Evolutionary conservation across 2,888 invertebrate species (phyloP).

Genomic region (Ochropleura plecta): DNA sequence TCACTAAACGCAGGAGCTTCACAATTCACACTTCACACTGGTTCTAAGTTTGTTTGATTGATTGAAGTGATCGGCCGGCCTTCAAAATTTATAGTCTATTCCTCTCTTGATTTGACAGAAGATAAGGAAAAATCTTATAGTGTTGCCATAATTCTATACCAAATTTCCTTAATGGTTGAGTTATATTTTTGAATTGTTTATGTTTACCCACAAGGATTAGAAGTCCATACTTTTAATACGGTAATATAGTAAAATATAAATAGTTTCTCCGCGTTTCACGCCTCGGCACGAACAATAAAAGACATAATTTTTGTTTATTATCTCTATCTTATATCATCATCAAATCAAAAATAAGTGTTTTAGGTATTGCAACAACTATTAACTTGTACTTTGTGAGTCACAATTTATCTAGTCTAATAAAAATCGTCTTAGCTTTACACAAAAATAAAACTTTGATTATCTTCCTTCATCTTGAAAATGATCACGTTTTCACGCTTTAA

Average conservation of each 20-base stretch:
- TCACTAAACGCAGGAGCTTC: not conserved
- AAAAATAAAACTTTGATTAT: not conserved
- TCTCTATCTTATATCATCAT: no score
- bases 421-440: not conserved
- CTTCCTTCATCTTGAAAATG: not conserved
- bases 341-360: not conserved
- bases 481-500: no score
- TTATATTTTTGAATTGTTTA: not conserved
- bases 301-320: no score
- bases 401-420: not conserved
- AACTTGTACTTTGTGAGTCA: no score
- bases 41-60: constrained; percentile 15
- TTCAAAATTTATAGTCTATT: constrained; percentile 10
- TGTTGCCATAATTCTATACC: constrained; percentile 24
- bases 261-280: not conserved
- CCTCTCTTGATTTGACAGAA: constrained; percentile 12
- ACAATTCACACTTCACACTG: not conserved
- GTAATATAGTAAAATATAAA: not conserved
- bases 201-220: not conserved
- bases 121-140: not conserved
- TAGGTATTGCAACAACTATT: not conserved
- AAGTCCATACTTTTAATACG: not conserved
- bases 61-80: constrained; percentile 24
- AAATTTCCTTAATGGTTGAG: constrained; percentile 2
- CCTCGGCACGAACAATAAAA: not conserved